Evolutionary conservation across 2,113 vertebrate species (phyloP).

Genomic region (Semicossyphus pulcher): DNA sequence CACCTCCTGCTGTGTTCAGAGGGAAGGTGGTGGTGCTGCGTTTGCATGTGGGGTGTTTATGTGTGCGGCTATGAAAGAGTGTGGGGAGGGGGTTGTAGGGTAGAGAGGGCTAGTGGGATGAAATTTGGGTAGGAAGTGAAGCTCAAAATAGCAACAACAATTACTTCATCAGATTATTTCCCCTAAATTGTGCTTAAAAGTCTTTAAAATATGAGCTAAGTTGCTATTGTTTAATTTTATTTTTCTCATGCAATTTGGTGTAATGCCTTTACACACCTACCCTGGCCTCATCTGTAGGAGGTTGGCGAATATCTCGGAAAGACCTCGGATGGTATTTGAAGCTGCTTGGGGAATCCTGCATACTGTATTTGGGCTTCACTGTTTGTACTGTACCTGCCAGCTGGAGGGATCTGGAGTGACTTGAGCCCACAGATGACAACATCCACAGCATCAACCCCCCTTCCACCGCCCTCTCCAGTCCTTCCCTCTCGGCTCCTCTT

Average conservation of each 20-base stretch:
- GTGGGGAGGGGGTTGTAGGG: background rate
- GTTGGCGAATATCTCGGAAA: slow-evolving; percentile 31
- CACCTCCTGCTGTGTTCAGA: slow-evolving; percentile 74
- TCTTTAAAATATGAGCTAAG: background rate
- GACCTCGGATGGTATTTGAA: slow-evolving; percentile 17
- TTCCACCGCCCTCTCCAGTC: slow-evolving; percentile 1
- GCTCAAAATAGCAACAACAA: slow-evolving; percentile 1
- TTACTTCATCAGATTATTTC: slow-evolving; percentile 2
- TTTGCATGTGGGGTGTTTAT: slow-evolving; percentile 33
- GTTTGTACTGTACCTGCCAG: slow-evolving; percentile 58
- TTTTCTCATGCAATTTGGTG: slow-evolving; percentile 34
- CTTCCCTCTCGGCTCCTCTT: slow-evolving; percentile 19
- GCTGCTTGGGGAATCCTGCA: slow-evolving; percentile 4
- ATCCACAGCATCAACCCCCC: slow-evolving; percentile 39
- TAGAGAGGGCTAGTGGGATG: slow-evolving; percentile 1
- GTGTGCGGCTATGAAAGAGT: background rate
- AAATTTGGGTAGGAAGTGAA: background rate
- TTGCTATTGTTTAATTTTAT: slow-evolving; percentile 23
- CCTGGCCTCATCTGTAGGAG: no score
- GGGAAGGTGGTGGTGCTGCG: slow-evolving; percentile 35
- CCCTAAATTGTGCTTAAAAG: slow-evolving; percentile 1
- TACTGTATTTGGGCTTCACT: slow-evolving; percentile 13
- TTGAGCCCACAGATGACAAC: slow-evolving; percentile 64
- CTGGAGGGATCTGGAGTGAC: slow-evolving; percentile 62
- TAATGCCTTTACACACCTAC: slow-evolving; percentile 17